These are phyloP conservation scores for Spodoptera litura DNA, from an alignment of 1,140 invertebrate species.

Conservation along the genomic window DNA sequence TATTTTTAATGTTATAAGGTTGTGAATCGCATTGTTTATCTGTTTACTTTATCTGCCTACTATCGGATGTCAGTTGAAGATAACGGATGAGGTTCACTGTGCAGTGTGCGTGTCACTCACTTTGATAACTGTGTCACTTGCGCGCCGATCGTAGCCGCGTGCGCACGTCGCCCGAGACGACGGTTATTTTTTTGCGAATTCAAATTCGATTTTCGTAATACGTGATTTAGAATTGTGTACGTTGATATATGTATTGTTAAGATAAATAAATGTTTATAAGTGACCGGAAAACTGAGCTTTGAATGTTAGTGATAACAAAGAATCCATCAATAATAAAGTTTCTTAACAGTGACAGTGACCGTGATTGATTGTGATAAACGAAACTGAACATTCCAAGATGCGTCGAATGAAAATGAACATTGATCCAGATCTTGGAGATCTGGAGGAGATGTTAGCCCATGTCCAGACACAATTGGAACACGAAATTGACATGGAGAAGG, in stretches of 20 bases:
- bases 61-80: conserved; percentile 69
- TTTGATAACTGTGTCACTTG: conserved; percentile 61
- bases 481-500: conserved; percentile 79
- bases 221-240: background rate
- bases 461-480: conserved; percentile 82
- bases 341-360: conserved; percentile 49
- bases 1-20: conserved; percentile 32
- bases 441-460: conserved; percentile 83
- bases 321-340: conserved; percentile 14
- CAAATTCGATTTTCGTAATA: conserved; percentile 5
- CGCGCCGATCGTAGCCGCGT: conserved; percentile 52
- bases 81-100: conserved; percentile 60
- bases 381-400: conserved; percentile 66
- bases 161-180: conserved; percentile 53
- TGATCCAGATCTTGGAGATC: conserved; percentile 80
- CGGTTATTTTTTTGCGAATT: conserved; percentile 14
- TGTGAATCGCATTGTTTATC: conserved; percentile 39
- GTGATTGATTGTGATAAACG: conserved; percentile 41
- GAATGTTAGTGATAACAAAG: conserved; percentile 14
- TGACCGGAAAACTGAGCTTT: conserved; percentile 7
- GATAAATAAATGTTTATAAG: background rate
- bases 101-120: conserved; percentile 59
- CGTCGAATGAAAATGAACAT: conserved; percentile 74
- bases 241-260: background rate
- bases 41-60: conserved; percentile 50